Percentiles rank a stretch among this genome's conserved stretches.
These are phyloP conservation scores for Otolemur crassicaudatus DNA, from an alignment of 2,797 vertebrate species.

Conservation along the genomic window DNA sequence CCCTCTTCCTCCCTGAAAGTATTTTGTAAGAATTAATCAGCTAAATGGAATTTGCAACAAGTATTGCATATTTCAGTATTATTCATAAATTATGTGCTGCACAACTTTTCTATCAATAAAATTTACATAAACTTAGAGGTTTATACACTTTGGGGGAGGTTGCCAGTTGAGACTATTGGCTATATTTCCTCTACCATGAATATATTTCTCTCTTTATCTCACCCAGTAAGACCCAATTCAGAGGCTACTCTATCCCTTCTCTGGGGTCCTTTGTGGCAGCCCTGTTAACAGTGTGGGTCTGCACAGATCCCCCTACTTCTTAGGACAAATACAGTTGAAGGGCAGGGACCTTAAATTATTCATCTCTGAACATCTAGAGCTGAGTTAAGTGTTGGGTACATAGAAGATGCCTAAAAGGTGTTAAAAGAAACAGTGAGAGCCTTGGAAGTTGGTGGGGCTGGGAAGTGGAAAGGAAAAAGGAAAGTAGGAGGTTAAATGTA, in stretches of 20 bases:
- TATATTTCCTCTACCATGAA: conserved; percentile 18
- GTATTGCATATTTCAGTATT: background rate
- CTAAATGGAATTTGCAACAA: background rate
- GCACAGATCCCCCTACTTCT: background rate
- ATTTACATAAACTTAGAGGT: background rate
- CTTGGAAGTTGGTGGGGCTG: background rate
- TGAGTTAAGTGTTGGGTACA: background rate
- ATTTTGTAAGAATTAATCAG: conserved; percentile 40
- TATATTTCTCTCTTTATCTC: background rate
- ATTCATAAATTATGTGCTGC: background rate
- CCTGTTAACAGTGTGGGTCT: background rate
- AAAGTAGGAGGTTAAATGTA: background rate
- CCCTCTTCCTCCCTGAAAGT: background rate
- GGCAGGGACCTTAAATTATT: background rate
- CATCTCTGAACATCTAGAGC: background rate
- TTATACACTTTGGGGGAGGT: background rate
- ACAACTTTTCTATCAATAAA: background rate
- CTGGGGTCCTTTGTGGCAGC: background rate
- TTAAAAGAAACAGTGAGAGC: background rate
- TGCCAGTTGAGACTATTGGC: background rate
- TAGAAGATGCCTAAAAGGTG: background rate
- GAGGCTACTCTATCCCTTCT: background rate
- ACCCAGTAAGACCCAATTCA: background rate
- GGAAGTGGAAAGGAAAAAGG: background rate
- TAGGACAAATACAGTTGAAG: background rate